Base-by-base conservation (phyloP, 2,797 vertebrate species). In the Petrocephalus sullivani region DNA sequence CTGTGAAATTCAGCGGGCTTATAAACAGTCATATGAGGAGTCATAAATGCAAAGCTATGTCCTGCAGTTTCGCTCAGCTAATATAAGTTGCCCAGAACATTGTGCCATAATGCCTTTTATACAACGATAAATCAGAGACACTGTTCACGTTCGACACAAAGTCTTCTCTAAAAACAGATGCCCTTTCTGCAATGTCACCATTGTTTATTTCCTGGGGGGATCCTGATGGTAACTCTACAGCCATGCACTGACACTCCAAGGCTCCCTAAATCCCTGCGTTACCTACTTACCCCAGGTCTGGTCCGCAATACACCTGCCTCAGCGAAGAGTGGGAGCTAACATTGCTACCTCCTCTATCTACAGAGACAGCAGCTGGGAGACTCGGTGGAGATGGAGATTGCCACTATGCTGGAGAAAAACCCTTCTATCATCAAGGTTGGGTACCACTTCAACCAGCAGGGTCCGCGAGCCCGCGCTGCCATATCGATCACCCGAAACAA, bases 391-490 rank as follows among this genome's bases (percentile, higher is more conserved):
- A 99, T 99, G 98, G 97, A 98, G 94, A 98, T 99, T 91, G 98
- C 98, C 51, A 91, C 95, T n/a, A 97, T 99, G 97, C 89, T 99
- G 89, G 98, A 99, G 93, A 97, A 96, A 89, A 98, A 97, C 91
- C 95, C 97, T 87, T 97, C 96, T 86, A 96, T 99, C 19, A 91
- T 97, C 7, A 97, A 96, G 87, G 97, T 99, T 1, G 97, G 98
- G 49, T 99, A 99, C 93, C 97, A 99, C 91, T 99, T 99, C 93
- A 98, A 96, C 6, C 98, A 98, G 94, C 98, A 98, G 89, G 98
- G 98, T 0, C 98, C 98, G 2, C 96, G 98, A 0, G 96, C 98
- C 91, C 94, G 98, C 33, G 97, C 97, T 0, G 96, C 96, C 90
- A 96, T 96, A 14, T 97, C 98, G 89, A 96, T 99, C 93, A 98